phyloP scores from a whole-genome alignment of 2,797 vertebrate species.

The Moxostoma hubbsi region DNA sequence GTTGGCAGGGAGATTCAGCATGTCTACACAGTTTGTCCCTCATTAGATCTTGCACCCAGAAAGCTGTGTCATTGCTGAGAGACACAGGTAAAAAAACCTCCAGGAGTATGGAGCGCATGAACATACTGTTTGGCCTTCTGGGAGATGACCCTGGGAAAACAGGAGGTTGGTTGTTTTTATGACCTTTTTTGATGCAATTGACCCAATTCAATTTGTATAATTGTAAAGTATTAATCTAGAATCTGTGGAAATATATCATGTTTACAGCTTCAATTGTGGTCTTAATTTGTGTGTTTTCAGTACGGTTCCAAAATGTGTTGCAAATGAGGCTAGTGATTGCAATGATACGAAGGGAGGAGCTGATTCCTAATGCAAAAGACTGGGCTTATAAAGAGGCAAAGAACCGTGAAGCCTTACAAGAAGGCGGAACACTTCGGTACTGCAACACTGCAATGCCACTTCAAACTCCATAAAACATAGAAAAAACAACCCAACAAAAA shows the following conservation, averaged over 20 bases:
- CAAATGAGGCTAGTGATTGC: constrained; percentile 64
- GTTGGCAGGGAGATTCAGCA: constrained; percentile 54
- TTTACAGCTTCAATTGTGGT: background rate
- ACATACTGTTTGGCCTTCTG: constrained; percentile 71
- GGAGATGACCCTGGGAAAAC: constrained; percentile 17
- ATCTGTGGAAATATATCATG: background rate
- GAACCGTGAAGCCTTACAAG: constrained; percentile 75
- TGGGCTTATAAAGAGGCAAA: constrained; percentile 74
- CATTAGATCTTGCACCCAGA: constrained; percentile 76
- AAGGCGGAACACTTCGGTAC: constrained; percentile 80
- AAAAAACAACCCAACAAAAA: too few species aligned
- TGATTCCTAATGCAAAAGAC: constrained; percentile 60
- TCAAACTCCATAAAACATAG: background rate
- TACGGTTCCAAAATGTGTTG: constrained; percentile 69
- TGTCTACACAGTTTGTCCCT: constrained; percentile 69
- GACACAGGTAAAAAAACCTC: constrained; percentile 59
- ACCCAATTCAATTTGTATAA: background rate
- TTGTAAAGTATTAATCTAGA: background rate
- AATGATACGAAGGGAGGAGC: constrained; percentile 67
- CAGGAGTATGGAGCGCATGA: constrained; percentile 70
- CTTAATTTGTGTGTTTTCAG: constrained; percentile 53
- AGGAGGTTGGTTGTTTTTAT: constrained; percentile 62
- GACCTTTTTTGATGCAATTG: background rate
- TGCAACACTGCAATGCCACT: background rate
- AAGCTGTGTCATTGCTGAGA: constrained; percentile 74